Evolutionary conservation across 2,888 invertebrate genomes (phyloP).

Genomic region (Melanargia galathea): DNA sequence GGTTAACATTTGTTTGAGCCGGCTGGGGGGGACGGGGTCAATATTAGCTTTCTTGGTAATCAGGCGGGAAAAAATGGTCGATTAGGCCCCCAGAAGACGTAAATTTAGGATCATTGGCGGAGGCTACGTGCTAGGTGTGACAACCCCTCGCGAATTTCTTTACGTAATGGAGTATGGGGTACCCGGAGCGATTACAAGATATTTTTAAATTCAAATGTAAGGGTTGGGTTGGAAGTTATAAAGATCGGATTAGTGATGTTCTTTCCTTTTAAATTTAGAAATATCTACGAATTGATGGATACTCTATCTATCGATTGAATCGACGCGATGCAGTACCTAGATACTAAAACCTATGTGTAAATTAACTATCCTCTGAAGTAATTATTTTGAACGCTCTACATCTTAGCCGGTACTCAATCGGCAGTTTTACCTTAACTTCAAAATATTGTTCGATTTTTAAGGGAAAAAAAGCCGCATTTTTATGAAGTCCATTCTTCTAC

Average conservation of each 20-base stretch:
- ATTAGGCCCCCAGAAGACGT: constrained; percentile 75
- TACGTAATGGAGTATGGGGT: constrained; percentile 48
- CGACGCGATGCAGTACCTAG: too few species aligned
- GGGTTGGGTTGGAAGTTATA: constrained; percentile 22
- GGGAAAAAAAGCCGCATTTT: too few species aligned
- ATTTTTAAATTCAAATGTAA: constrained; percentile 39
- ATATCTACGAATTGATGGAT: neutral
- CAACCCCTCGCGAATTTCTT: constrained; percentile 54
- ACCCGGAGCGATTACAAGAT: constrained; percentile 54
- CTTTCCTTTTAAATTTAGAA: neutral
- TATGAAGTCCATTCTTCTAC: too few species aligned
- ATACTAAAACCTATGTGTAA: too few species aligned
- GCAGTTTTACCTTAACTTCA: too few species aligned
- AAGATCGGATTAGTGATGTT: constrained; percentile 21
- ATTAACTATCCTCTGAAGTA: too few species aligned
- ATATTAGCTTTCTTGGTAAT: constrained; percentile 81
- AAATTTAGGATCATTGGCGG: constrained; percentile 79
- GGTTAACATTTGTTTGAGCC: constrained; percentile 81
- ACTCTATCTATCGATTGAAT: too few species aligned
- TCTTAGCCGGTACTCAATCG: too few species aligned
- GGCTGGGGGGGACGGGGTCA: constrained; percentile 70
- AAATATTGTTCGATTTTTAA: too few species aligned
- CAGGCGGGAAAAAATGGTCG: constrained; percentile 81
- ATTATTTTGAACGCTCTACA: too few species aligned
- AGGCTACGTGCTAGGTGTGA: constrained; percentile 61